These are phyloP conservation scores for Papilio glaucus DNA, from an alignment of 1,140 invertebrate species.

Conservation along the genomic window DNA sequence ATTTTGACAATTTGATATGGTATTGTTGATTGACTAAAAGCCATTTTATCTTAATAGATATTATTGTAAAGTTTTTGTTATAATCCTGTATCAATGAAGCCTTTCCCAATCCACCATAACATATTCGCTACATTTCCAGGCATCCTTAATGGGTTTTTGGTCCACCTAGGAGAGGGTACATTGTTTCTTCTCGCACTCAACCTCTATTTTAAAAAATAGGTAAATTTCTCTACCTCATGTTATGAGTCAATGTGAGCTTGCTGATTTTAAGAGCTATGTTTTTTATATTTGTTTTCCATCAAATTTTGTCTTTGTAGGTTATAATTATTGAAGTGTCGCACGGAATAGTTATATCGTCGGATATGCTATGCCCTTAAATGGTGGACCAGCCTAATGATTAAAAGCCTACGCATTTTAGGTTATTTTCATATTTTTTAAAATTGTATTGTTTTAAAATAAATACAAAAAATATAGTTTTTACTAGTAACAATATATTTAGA, in stretches of 20 bases:
- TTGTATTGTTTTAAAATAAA: not conserved
- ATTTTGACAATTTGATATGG: conserved; percentile 22
- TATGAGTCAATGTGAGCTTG: too few relatives aligned
- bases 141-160: too few relatives aligned
- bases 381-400: not conserved
- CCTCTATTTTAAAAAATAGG: too few relatives aligned
- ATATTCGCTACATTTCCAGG: not conserved
- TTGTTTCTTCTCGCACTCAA: too few relatives aligned
- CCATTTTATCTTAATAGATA: not conserved
- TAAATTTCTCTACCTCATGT: too few relatives aligned
- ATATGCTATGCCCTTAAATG: not conserved
- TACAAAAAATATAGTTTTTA: not conserved
- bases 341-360: not conserved
- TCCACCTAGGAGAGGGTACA: too few relatives aligned
- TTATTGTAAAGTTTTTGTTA: too few relatives aligned
- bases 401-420: not conserved
- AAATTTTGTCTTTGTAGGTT: too few relatives aligned
- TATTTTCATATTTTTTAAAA: not conserved
- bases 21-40: not conserved
- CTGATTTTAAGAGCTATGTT: too few relatives aligned
- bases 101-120: not conserved
- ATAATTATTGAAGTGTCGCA: too few relatives aligned
- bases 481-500: conserved; percentile 7
- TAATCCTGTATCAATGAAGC: not conserved
- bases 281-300: too few relatives aligned